Evolutionary conservation across 2,888 invertebrate species (phyloP).

Genomic region (Mallateleia sp.): DNA sequence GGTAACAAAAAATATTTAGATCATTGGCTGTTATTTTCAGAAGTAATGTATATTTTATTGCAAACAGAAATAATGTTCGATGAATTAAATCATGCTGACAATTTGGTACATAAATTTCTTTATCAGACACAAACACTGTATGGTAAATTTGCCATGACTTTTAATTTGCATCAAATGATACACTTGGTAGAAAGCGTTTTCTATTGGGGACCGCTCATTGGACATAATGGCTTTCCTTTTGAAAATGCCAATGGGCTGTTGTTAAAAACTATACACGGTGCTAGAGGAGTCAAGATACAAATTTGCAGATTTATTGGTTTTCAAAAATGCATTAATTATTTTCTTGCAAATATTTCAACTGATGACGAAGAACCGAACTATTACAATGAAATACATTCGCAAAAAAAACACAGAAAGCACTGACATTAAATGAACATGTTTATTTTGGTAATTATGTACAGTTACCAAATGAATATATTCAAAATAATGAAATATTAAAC

Average conservation of each 20-base stretch:
- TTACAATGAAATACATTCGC: background rate
- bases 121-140: slow-evolving; percentile 22
- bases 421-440: background rate
- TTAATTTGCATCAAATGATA: slow-evolving; percentile 44
- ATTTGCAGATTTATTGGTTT: slow-evolving; percentile 14
- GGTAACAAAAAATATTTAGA: slow-evolving; percentile 9
- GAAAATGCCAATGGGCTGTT: slow-evolving; percentile 42
- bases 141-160: slow-evolving; percentile 25
- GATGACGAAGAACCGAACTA: background rate
- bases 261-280: slow-evolving; percentile 3
- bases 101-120: background rate
- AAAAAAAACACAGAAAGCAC: background rate
- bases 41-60: slow-evolving; percentile 7
- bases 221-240: slow-evolving; percentile 42
- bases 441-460: background rate
- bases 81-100: background rate
- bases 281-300: slow-evolving; percentile 27
- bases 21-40: slow-evolving; percentile 2
- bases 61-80: background rate
- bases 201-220: slow-evolving; percentile 50
- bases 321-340: slow-evolving; percentile 12
- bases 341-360: background rate
- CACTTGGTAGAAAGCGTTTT: slow-evolving; percentile 50
- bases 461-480: slow-evolving; percentile 2
- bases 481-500: background rate